These are phyloP conservation scores for Chitala chitala DNA, from an alignment of 2,113 vertebrate species.

Conservation along the genomic window DNA sequence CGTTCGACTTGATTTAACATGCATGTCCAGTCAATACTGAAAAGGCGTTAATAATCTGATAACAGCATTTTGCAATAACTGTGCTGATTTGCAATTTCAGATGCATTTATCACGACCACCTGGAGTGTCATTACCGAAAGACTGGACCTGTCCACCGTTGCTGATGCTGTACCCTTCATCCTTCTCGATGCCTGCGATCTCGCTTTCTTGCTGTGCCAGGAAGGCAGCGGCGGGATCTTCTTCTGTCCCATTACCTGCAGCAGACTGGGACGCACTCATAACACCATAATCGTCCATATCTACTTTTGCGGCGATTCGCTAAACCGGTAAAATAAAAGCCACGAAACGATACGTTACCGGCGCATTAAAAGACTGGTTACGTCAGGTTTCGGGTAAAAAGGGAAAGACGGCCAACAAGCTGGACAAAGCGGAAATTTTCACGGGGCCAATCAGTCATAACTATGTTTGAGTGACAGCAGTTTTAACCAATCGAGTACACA, in stretches of 20 bases:
- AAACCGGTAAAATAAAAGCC: too few species aligned
- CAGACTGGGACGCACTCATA: slow-evolving; percentile 46
- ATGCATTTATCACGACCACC: slow-evolving; percentile 34
- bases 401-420: background rate
- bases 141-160: slow-evolving; percentile 77
- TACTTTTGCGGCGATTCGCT: too few species aligned
- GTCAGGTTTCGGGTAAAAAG: background rate
- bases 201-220: slow-evolving; percentile 84
- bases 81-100: background rate
- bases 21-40: too few species aligned
- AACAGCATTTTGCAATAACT: too few species aligned
- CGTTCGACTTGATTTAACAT: background rate
- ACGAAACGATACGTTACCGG: background rate
- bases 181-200: slow-evolving; percentile 88
- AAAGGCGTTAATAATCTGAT: too few species aligned
- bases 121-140: slow-evolving; percentile 45
- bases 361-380: background rate
- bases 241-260: slow-evolving; percentile 61
- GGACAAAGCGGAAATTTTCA: background rate
- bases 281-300: slow-evolving; percentile 69
- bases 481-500: background rate
- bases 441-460: background rate
- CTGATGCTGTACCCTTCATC: slow-evolving; percentile 85
- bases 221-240: slow-evolving; percentile 88
- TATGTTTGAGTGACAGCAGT: background rate